A percentile compares a stretch with the other conserved stretches of the same genome.
phyloP scores from a whole-genome alignment of 1,140 invertebrate species.

The Papilio helenus region DNA sequence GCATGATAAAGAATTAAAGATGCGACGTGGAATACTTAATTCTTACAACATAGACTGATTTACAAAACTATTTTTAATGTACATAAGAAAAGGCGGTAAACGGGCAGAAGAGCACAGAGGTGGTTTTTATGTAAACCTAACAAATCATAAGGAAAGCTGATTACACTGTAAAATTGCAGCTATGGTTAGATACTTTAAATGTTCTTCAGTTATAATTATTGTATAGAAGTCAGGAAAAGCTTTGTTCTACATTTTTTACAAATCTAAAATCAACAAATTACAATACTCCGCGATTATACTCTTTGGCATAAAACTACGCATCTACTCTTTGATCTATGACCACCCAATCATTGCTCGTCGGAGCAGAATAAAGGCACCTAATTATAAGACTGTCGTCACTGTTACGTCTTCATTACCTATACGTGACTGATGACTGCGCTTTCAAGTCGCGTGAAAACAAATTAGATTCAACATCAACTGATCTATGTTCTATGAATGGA shows the following conservation, averaged over 20 bases:
- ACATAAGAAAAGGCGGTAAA: no score
- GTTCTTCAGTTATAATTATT: no score
- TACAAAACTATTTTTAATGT: no score
- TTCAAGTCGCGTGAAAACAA: conserved; percentile 56
- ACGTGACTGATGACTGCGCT: conserved; percentile 65
- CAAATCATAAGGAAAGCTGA: no score
- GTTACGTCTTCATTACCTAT: conserved; percentile 66
- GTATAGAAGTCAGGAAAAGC: no score
- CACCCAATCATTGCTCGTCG: conserved; percentile 63
- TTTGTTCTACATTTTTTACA: neutral
- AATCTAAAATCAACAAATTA: neutral
- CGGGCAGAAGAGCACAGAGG: no score
- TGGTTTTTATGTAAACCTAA: no score
- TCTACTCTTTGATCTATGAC: conserved; percentile 51
- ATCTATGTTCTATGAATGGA: conserved; percentile 26
- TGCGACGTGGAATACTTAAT: no score
- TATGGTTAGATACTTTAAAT: no score
- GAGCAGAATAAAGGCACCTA: conserved; percentile 71
- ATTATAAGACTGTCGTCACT: conserved; percentile 73
- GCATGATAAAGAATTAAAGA: no score
- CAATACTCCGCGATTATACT: neutral
- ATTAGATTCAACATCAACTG: conserved; percentile 36
- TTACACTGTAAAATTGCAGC: no score
- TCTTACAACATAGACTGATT: no score
- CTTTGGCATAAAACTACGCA: neutral